These are phyloP conservation scores for Drosophila paramelanica DNA, from an alignment of 2,888 invertebrate genomes.

Conservation along the genomic window DNA sequence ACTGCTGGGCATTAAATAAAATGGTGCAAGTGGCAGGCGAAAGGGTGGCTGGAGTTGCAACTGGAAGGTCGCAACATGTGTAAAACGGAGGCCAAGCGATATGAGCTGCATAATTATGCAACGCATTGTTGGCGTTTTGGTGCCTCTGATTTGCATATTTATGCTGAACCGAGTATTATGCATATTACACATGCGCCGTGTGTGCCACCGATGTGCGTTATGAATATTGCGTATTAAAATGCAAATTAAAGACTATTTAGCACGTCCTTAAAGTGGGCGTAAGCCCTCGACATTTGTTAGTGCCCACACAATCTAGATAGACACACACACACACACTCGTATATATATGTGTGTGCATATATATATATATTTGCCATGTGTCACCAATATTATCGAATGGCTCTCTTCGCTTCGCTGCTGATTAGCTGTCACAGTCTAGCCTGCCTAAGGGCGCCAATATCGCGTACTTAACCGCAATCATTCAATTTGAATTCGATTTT, in stretches of 20 bases:
- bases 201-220: slow-evolving; percentile 37
- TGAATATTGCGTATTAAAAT: slow-evolving; percentile 73
- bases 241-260: slow-evolving; percentile 77
- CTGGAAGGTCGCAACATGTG: slow-evolving; percentile 28
- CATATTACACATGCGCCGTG: slow-evolving; percentile 64
- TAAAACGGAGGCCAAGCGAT: slow-evolving; percentile 18
- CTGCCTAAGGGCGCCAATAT: slow-evolving; percentile 6
- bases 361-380: slow-evolving; percentile 13
- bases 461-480: slow-evolving; percentile 69
- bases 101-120: slow-evolving; percentile 66
- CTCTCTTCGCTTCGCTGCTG: neutral
- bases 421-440: slow-evolving; percentile 21
- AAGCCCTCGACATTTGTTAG: neutral
- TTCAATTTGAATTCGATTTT: slow-evolving; percentile 44
- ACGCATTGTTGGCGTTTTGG: slow-evolving; percentile 50
- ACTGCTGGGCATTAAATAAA: slow-evolving; percentile 15
- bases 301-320: slow-evolving; percentile 1
- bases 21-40: slow-evolving; percentile 9
- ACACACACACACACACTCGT: neutral
- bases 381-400: slow-evolving; percentile 16
- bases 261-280: slow-evolving; percentile 52
- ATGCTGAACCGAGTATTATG: slow-evolving; percentile 46
- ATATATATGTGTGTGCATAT: neutral
- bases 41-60: slow-evolving; percentile 17
- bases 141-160: slow-evolving; percentile 70